A percentile compares a stretch with the other conserved stretches of the same genome.
phyloP scores from a whole-genome alignment of 2,888 invertebrate species.

The Himalopsyche kuldschensis region DNA sequence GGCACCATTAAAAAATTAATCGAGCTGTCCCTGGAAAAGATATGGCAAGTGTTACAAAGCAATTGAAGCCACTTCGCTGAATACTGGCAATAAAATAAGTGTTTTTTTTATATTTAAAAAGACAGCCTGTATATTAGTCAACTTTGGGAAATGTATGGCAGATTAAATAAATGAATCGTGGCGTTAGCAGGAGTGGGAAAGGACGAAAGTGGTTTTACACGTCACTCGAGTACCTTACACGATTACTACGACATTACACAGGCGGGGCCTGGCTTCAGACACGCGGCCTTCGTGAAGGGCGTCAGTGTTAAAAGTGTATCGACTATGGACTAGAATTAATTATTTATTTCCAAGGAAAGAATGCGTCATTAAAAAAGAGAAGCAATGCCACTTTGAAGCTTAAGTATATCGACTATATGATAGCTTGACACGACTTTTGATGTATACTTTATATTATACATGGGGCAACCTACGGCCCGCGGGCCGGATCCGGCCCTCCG shows the following conservation, averaged over 20 bases:
- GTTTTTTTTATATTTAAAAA: background rate
- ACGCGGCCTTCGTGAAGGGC: background rate
- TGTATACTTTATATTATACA: too few species aligned
- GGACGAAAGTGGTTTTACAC: background rate
- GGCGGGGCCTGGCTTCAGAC: background rate
- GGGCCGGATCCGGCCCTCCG: too few species aligned
- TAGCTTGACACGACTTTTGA: too few species aligned
- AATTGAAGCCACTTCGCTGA: too few species aligned
- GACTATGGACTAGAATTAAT: background rate
- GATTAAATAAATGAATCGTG: background rate
- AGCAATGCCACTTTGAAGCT: background rate
- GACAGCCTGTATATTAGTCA: background rate
- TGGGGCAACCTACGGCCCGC: too few species aligned
- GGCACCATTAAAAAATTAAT: too few species aligned
- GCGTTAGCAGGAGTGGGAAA: background rate
- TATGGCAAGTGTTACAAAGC: too few species aligned
- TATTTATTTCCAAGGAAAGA: background rate
- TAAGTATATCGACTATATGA: too few species aligned
- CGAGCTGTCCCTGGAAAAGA: too few species aligned
- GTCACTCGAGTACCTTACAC: background rate
- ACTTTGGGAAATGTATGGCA: background rate
- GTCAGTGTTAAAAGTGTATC: background rate
- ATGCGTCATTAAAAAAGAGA: background rate
- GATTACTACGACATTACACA: background rate
- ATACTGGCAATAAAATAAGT: too few species aligned